Base-by-base conservation (phyloP, 2,797 vertebrate genomes). In the Etheostoma nigrum region DNA sequence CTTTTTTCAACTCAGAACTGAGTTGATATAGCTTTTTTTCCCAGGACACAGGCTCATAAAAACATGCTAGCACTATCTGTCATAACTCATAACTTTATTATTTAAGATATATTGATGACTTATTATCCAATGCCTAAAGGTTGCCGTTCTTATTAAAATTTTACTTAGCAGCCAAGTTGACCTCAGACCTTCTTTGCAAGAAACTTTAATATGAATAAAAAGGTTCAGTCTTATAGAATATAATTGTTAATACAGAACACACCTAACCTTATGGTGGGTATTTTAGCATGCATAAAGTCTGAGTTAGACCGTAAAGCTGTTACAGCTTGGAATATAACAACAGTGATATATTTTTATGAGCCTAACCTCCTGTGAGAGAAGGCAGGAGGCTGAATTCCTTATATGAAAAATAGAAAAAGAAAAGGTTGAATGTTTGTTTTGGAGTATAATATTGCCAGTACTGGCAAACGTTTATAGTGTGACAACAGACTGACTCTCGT, bases 261-360 rank as follows among this genome's bases (percentile, higher is more conserved):
- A 65, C 8, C 19, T 48, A 25, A 40, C 5, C 19, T 60, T 33
- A 70, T 78, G 62, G 51, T 4, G 18, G 53, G 21, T 65, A 15
- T 76, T 68, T 66, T 21, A 40, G 18, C 30, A 21, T 49, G 59
- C 42, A 54, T 52, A 48, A 82, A 76, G 42, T 80, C 40, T 58
- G 13, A 76, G 74, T 83, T 58, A 69, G 16, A 30, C 12, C 6
- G 15, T 54, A 48, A 76, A 72, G 23, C 48, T 54, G 48, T 63
- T 67, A 55, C 64, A 55, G 72, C 48, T 25, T 49, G 10, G 42
- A 78, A 60, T 74, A 54, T 25, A 67, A 59, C 44, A 27, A 55
- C 67, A 67, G 6, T 48, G 53, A 78, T 85, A 12, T 54, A 77
- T 82, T 81, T 76, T 82, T 68, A 79, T 78, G 58, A 82, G 51